phyloP scores from a whole-genome alignment of 2,888 invertebrate genomes.

The Reticulitermes lucifugus region DNA sequence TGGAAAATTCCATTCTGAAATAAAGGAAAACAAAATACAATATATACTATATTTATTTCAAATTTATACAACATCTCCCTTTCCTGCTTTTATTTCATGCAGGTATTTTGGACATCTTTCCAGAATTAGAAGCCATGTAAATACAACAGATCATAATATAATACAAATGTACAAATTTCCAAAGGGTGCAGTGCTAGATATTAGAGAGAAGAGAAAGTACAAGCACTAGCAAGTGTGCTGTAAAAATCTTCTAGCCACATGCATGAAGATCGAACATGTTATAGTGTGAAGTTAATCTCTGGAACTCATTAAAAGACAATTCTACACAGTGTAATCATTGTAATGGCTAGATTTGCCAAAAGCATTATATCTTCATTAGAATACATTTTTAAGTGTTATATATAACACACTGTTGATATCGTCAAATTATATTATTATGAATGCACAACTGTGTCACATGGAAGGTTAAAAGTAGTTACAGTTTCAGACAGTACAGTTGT shows the following conservation, averaged over 20 bases:
- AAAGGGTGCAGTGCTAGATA: background rate
- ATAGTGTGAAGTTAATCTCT: too few species aligned
- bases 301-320: too few species aligned
- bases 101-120: background rate
- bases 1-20: background rate
- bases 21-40: background rate
- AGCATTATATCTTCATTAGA: too few species aligned
- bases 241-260: background rate
- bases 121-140: background rate
- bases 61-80: slow-evolving; percentile 1
- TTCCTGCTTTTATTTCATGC: slow-evolving; percentile 4
- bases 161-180: background rate
- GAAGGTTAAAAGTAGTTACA: too few species aligned
- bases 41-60: background rate
- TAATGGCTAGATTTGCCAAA: too few species aligned
- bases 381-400: too few species aligned
- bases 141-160: background rate
- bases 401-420: too few species aligned
- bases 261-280: background rate
- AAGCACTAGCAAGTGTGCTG: background rate
- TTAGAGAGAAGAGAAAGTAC: background rate
- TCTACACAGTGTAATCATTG: too few species aligned
- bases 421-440: too few species aligned
- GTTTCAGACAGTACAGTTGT: too few species aligned
- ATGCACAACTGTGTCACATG: too few species aligned